A percentile compares a stretch with the other conserved stretches of the same genome.
These are phyloP conservation scores for Dryococelus australis DNA, from an alignment of 2,888 invertebrate species.

Conservation along the genomic window DNA sequence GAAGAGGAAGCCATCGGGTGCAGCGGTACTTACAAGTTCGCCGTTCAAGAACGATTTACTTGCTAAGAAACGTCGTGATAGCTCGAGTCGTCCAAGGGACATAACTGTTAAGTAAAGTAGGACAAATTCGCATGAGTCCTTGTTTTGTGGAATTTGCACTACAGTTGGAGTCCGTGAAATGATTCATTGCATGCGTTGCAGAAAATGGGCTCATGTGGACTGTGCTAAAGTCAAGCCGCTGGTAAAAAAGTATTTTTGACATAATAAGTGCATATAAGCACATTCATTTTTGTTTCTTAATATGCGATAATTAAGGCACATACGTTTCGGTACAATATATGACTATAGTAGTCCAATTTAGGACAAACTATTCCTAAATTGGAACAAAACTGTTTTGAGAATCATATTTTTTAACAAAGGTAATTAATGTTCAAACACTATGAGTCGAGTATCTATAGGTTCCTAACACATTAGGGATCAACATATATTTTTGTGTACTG, in stretches of 20 bases:
- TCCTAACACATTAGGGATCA: no score
- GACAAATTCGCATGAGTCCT: neutral
- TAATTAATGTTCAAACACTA: neutral
- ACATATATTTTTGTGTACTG: neutral
- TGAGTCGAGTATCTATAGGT: neutral
- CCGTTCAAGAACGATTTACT: neutral
- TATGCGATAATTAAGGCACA: neutral
- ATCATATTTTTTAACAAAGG: neutral
- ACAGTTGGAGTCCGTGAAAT: neutral
- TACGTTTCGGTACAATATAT: neutral
- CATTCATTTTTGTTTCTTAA: neutral
- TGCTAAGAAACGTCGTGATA: neutral
- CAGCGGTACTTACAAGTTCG: neutral
- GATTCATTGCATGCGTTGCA: neutral
- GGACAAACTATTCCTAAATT: neutral
- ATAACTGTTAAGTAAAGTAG: neutral
- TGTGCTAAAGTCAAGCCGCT: neutral
- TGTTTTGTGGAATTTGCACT: neutral
- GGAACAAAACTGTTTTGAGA: neutral
- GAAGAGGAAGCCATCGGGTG: no score
- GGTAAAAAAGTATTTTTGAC: neutral
- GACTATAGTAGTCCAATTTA: no score
- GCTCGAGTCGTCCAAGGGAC: neutral
- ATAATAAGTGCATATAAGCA: neutral
- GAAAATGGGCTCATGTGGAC: neutral